Conservation (phyloP, 2,888 invertebrate genomes). For the Diadegma fenestrale region DNA sequence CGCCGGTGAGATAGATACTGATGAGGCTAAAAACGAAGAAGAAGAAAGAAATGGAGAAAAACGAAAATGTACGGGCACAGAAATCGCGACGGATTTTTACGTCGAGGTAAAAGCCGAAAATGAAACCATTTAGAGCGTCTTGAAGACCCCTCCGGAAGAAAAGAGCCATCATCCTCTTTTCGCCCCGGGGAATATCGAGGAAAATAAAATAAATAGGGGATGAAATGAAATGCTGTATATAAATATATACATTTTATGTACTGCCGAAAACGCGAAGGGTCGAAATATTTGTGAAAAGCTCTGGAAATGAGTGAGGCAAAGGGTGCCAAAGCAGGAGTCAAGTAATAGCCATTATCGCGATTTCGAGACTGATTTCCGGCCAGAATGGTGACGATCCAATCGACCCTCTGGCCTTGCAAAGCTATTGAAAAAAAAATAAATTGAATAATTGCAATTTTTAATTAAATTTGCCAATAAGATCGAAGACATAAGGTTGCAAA, state of each 20-base stretch:
- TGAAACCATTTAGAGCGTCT: constrained; percentile 83
- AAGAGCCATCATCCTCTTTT: constrained; percentile 71
- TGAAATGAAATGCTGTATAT: constrained; percentile 59
- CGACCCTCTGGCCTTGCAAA: not conserved
- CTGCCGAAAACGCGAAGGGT: constrained; percentile 24
- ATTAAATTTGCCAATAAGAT: too few species aligned
- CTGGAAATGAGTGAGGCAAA: constrained; percentile 64
- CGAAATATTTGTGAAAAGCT: constrained; percentile 63
- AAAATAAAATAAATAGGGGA: constrained; percentile 63
- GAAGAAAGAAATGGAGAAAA: constrained; percentile 10
- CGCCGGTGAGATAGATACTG: constrained; percentile 20
- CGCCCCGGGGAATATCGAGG: constrained; percentile 74
- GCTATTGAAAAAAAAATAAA: not conserved
- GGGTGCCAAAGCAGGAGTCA: constrained; percentile 6
- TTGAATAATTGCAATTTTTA: not conserved
- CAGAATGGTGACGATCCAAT: not conserved
- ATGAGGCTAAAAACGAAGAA: constrained; percentile 8
- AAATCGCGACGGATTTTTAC: constrained; percentile 72
- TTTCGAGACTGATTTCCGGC: constrained; percentile 12
- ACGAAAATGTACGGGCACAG: not conserved
- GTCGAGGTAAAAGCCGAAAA: constrained; percentile 78
- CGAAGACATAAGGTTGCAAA: not conserved
- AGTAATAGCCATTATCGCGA: constrained; percentile 58
- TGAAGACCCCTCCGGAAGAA: constrained; percentile 73
- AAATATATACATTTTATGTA: constrained; percentile 68